phyloP scores from a whole-genome alignment of 2,113 vertebrate genomes.

The Hirundichthys speculiger region DNA sequence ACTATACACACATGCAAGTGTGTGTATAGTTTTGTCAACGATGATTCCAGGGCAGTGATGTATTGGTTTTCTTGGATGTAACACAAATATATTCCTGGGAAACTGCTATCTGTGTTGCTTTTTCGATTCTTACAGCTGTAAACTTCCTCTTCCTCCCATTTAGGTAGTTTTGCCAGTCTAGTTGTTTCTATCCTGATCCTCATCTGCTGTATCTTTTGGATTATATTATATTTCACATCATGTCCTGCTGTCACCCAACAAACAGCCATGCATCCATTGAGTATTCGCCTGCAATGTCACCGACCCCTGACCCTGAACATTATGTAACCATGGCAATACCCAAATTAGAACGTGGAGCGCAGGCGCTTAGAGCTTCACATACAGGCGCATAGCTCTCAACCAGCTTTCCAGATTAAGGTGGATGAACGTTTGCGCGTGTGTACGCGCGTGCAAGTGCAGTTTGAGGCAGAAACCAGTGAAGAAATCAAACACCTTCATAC shows the following conservation, averaged over 20 bases:
- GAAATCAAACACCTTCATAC: conserved; percentile 8
- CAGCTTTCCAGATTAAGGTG: conserved; percentile 72
- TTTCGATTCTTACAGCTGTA: conserved; percentile 42
- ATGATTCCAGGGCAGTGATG: conserved; percentile 4
- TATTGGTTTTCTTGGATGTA: conserved; percentile 26
- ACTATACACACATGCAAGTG: not conserved
- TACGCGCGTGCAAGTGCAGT: not conserved
- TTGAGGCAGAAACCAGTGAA: conserved; percentile 5
- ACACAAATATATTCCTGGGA: conserved; percentile 46
- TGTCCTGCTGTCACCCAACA: conserved; percentile 9
- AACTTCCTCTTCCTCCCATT: conserved; percentile 69
- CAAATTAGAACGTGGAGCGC: conserved; percentile 74
- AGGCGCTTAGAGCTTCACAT: conserved; percentile 50
- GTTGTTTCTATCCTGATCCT: conserved; percentile 63
- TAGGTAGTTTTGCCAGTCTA: conserved; percentile 22
- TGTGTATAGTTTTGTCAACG: too few species aligned
- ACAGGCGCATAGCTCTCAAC: conserved; percentile 35
- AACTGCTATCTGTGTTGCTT: conserved; percentile 35
- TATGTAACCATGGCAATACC: conserved; percentile 77
- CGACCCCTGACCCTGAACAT: conserved; percentile 77
- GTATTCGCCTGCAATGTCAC: conserved; percentile 51
- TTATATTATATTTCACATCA: conserved; percentile 31
- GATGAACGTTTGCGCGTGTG: conserved; percentile 28
- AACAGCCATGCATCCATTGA: conserved; percentile 57
- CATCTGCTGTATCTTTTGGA: conserved; percentile 22